Evolutionary conservation across 2,113 vertebrate species (phyloP).

Genomic region (Parus major): DNA sequence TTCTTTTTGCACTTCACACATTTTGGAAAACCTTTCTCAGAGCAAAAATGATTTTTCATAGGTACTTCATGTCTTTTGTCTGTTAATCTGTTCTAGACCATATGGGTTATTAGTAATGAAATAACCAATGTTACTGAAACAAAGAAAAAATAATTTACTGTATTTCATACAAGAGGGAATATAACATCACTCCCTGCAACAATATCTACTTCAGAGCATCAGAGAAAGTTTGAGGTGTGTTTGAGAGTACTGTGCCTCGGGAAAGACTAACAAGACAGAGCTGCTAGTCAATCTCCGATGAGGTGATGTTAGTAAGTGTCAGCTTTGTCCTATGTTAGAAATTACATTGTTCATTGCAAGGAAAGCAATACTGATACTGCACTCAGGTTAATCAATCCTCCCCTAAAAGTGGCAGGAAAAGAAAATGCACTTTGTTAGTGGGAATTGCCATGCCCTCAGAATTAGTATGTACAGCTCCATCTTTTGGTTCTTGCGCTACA

Average conservation of each 20-base stretch:
- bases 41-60: neutral
- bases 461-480: neutral
- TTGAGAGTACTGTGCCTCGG: neutral
- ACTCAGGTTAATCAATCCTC: neutral
- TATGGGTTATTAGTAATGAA: neutral
- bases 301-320: neutral
- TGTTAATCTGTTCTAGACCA: neutral
- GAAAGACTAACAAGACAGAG: neutral
- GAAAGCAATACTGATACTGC: neutral
- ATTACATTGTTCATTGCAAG: neutral
- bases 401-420: neutral
- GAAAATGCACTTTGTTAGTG: neutral
- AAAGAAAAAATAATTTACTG: neutral
- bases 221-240: neutral
- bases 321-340: neutral
- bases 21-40: neutral
- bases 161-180: neutral
- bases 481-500: neutral
- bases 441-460: neutral
- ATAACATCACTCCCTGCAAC: neutral
- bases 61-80: neutral
- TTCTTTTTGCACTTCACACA: neutral
- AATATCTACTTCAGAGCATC: neutral
- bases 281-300: rapidly evolving
- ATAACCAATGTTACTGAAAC: neutral